A percentile compares a stretch with the other conserved stretches of the same genome.
phyloP scores from a whole-genome alignment of 2,113 vertebrate genomes.

The Silurus glanis region DNA sequence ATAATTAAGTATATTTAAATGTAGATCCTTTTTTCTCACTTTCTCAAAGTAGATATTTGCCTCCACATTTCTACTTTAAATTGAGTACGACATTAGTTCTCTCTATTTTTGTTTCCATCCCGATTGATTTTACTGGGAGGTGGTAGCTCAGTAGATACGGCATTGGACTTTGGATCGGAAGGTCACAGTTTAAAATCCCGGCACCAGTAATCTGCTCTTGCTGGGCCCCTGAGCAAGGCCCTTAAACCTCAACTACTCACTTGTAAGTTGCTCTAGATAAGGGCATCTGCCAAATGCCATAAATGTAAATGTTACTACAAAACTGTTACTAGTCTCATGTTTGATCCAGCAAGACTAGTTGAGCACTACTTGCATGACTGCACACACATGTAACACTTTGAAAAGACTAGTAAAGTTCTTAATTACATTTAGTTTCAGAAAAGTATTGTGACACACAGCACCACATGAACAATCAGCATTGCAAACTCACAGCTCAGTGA shows the following conservation, averaged over 20 bases:
- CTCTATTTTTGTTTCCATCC: not conserved
- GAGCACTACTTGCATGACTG: not conserved
- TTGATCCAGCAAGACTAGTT: not conserved
- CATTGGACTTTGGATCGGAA: too few species aligned
- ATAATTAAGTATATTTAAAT: not conserved
- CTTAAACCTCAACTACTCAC: too few species aligned
- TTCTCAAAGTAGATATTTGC: not conserved
- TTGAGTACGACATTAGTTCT: not conserved
- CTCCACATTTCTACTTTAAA: not conserved
- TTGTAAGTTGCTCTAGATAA: too few species aligned
- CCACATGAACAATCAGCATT: not conserved
- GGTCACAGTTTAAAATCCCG: too few species aligned
- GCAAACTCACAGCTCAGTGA: not conserved
- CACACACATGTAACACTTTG: not conserved
- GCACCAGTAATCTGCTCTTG: too few species aligned
- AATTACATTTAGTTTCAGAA: not conserved
- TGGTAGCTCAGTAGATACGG: too few species aligned
- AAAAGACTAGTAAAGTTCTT: not conserved
- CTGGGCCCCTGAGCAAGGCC: too few species aligned
- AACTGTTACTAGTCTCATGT: not conserved
- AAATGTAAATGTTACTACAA: too few species aligned
- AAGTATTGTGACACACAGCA: not conserved
- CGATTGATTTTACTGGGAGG: not conserved
- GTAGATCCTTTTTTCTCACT: not conserved
- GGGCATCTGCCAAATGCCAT: too few species aligned